phyloP scores from a whole-genome alignment of 2,888 invertebrate genomes.

The Nomada goodeniana region DNA sequence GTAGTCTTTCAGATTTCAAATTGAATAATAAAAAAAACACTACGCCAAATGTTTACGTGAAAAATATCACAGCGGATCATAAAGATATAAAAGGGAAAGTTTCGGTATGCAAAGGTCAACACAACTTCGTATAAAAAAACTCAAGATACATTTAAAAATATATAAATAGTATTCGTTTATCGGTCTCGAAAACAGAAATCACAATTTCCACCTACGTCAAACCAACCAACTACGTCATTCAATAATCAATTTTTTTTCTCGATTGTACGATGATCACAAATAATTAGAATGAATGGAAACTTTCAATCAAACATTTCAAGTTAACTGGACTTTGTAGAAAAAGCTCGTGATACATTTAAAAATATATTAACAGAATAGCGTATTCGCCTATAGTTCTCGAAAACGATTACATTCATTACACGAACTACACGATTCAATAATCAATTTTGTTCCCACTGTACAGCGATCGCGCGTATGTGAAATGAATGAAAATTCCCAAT shows the following conservation, averaged over 20 bases:
- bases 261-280: background rate
- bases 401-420: too few species aligned
- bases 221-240: background rate
- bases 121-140: background rate
- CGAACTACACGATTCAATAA: too few species aligned
- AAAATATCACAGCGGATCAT: background rate
- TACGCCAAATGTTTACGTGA: background rate
- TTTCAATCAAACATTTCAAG: background rate
- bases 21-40: conserved; percentile 6
- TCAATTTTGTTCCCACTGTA: too few species aligned
- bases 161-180: background rate
- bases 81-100: too few species aligned
- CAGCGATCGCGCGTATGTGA: too few species aligned
- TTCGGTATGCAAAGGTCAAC: too few species aligned
- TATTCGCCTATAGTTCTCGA: too few species aligned
- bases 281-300: background rate
- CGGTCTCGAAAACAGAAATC: background rate
- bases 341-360: too few species aligned
- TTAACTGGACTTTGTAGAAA: too few species aligned
- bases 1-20: conserved; percentile 1
- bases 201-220: too few species aligned
- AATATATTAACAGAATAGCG: too few species aligned
- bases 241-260: background rate
- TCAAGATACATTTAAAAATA: background rate
- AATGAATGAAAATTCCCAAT: too few species aligned